Conservation (phyloP, 2,888 invertebrate species). For the Macaria notata region DNA sequence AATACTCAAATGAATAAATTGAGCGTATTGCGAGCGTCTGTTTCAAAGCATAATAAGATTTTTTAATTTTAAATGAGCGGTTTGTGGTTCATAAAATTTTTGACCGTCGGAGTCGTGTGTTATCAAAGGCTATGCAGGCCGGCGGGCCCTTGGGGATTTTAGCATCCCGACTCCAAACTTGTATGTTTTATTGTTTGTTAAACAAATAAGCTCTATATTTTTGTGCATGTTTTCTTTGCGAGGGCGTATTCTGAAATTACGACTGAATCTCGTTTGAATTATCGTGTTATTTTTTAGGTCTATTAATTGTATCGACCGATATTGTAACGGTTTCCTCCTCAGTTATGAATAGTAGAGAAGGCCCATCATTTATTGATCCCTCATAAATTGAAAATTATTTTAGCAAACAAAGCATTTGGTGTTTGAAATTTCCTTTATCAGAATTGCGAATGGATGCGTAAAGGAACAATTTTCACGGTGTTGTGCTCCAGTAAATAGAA, state of each 20-base stretch:
- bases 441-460: slow-evolving; percentile 40
- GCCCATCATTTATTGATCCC: slow-evolving; percentile 30
- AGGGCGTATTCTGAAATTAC: neutral
- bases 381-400: slow-evolving; percentile 40
- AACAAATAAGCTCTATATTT: slow-evolving; percentile 18
- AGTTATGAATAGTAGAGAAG: neutral
- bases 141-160: slow-evolving; percentile 49
- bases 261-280: too few species aligned
- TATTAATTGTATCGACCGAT: too few species aligned
- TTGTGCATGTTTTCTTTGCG: slow-evolving; percentile 15
- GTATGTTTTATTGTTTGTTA: slow-evolving; percentile 45
- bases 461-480: slow-evolving; percentile 41
- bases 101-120: slow-evolving; percentile 43
- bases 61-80: slow-evolving; percentile 54
- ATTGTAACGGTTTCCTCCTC: neutral
- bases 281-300: too few species aligned
- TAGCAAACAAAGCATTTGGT: slow-evolving; percentile 36
- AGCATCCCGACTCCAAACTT: slow-evolving; percentile 49
- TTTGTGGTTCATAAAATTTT: slow-evolving; percentile 50
- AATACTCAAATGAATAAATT: slow-evolving; percentile 45
- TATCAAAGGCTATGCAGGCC: slow-evolving; percentile 62
- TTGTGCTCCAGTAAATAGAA: slow-evolving; percentile 43
- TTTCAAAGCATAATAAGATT: slow-evolving; percentile 52
- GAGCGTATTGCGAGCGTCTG: slow-evolving; percentile 39
- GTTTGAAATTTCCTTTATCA: slow-evolving; percentile 36